Conservation (phyloP, 2,888 invertebrate species). For the Drosophila lacicola region DNA sequence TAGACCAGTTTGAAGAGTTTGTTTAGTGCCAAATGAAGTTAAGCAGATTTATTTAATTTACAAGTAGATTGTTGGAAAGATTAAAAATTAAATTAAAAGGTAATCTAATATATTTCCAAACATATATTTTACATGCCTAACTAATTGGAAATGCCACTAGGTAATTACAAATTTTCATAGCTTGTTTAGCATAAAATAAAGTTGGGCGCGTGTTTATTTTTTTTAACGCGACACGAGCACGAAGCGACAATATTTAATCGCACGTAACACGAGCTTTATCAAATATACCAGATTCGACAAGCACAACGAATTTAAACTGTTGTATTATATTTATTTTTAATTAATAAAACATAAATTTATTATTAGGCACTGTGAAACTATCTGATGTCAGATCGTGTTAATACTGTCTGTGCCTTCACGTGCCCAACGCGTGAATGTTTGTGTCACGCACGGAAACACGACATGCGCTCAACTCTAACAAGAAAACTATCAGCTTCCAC, state of each 20-base stretch:
- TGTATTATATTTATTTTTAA: neutral
- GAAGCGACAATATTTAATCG: too few species aligned
- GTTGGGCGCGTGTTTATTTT: neutral
- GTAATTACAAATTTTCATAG: neutral
- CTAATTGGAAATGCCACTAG: neutral
- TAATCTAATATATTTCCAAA: too few species aligned
- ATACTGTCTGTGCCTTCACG: neutral
- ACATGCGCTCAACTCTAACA: neutral
- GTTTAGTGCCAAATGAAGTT: neutral
- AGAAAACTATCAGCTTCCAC: neutral
- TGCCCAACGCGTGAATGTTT: neutral
- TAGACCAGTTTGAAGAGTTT: conserved; percentile 10
- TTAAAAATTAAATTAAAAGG: too few species aligned
- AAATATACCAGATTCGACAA: too few species aligned
- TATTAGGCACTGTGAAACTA: too few species aligned
- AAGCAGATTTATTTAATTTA: too few species aligned
- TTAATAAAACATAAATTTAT: too few species aligned
- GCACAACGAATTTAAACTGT: too few species aligned
- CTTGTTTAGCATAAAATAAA: neutral
- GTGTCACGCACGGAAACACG: neutral
- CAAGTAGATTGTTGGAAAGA: too few species aligned
- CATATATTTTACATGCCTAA: neutral
- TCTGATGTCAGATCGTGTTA: too few species aligned
- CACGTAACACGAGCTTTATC: too few species aligned
- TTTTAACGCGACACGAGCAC: too few species aligned